Conservation (phyloP, 2,797 vertebrate species). For the Semotilus atromaculatus region DNA sequence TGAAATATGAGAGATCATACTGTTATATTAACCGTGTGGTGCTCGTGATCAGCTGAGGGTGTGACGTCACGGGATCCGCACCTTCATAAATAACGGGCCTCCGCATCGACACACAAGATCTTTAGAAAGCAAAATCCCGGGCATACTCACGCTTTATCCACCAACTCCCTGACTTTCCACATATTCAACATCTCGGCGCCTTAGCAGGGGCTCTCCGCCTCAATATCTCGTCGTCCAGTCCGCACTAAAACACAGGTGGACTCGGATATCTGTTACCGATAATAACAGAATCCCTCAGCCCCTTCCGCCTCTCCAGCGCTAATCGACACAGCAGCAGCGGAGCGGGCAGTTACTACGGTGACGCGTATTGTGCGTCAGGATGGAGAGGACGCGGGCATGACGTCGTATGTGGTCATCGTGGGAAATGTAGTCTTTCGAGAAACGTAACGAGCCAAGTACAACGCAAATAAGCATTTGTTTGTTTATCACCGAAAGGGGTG, state of each 20-base stretch:
- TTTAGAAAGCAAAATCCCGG: constrained; percentile 61
- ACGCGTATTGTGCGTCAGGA: constrained; percentile 75
- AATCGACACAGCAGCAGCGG: constrained; percentile 58
- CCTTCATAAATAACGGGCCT: constrained; percentile 61
- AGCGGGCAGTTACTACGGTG: constrained; percentile 78
- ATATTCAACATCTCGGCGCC: constrained; percentile 89
- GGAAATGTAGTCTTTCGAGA: constrained; percentile 52
- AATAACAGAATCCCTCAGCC: constrained; percentile 54
- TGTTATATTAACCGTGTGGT: constrained; percentile 4
- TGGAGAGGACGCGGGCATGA: constrained; percentile 11
- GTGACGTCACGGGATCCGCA: constrained; percentile 74
- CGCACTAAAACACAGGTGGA: constrained; percentile 63
- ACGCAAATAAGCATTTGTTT: neutral
- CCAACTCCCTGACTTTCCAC: constrained; percentile 98
- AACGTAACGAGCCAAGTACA: neutral
- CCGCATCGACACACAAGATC: constrained; percentile 50
- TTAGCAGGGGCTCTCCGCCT: constrained; percentile 74
- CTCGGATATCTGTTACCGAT: constrained; percentile 66
- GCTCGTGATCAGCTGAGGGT: constrained; percentile 57
- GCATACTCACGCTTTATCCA: constrained; percentile 98
- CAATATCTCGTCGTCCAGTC: constrained; percentile 68
- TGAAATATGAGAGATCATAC: neutral
- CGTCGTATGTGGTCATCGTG: neutral
- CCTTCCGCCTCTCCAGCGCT: constrained; percentile 53
- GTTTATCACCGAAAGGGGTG: neutral